phyloP scores from a whole-genome alignment of 1,140 invertebrate species.

The Megalonaias nervosa region DNA sequence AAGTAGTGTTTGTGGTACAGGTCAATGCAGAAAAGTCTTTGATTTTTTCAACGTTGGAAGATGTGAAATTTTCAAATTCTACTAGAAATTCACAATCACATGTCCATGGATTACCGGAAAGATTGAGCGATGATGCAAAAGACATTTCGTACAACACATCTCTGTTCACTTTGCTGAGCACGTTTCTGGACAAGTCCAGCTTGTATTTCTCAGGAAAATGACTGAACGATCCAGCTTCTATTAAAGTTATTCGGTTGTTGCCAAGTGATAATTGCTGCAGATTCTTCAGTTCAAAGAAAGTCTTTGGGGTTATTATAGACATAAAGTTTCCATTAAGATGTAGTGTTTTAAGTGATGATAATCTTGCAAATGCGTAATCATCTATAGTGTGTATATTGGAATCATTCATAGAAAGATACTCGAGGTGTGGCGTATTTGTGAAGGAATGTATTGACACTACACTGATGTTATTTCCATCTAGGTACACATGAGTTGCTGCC shows the following conservation, averaged over 20 bases:
- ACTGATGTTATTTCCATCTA: conserved; percentile 52
- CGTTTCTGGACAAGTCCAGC: conserved; percentile 43
- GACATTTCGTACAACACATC: conserved; percentile 8
- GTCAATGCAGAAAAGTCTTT: conserved; percentile 24
- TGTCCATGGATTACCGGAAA: conserved; percentile 50
- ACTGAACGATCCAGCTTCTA: conserved; percentile 40
- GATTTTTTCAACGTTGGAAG: conserved; percentile 29
- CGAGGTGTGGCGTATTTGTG: conserved; percentile 35
- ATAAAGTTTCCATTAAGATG: conserved; percentile 50
- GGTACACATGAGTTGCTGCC: conserved; percentile 39
- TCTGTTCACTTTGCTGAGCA: conserved; percentile 27
- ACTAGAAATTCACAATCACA: conserved; percentile 43
- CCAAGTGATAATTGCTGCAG: conserved; percentile 47
- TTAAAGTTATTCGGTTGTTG: conserved; percentile 42
- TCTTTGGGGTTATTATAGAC: conserved; percentile 12
- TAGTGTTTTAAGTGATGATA: conserved; percentile 37
- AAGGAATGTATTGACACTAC: conserved; percentile 29
- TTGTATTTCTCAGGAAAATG: conserved; percentile 18
- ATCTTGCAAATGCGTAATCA: conserved; percentile 42
- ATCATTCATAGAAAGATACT: conserved; percentile 45
- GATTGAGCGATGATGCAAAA: conserved; percentile 16
- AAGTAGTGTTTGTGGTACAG: conserved; percentile 27
- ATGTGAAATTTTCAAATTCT: conserved; percentile 29
- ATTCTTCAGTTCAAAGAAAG: conserved; percentile 39
- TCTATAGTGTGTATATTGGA: conserved; percentile 46